Evolutionary conservation across 2,888 invertebrate species (phyloP).

Genomic region (Pristionchus mayeri): DNA sequence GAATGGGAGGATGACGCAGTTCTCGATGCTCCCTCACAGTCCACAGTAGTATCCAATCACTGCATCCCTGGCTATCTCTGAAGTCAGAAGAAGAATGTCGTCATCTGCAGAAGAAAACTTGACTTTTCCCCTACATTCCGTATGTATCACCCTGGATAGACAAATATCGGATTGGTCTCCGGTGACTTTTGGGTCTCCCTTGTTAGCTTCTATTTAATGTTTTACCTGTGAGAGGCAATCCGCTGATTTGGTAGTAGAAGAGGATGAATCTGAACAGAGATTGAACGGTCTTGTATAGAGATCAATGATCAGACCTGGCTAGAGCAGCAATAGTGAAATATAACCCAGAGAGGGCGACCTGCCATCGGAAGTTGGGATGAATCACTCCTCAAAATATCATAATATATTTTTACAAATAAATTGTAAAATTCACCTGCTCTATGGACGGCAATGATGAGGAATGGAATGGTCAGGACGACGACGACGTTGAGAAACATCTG

Average conservation of each 20-base stretch:
- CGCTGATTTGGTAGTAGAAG: slow-evolving; percentile 26
- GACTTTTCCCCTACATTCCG: too few species aligned
- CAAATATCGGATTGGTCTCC: too few species aligned
- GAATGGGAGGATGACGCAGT: not conserved
- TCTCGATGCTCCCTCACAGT: not conserved
- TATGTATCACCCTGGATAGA: too few species aligned
- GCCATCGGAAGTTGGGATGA: slow-evolving; percentile 23
- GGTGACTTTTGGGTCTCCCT: too few species aligned
- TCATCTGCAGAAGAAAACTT: not conserved
- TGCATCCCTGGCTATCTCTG: not conserved
- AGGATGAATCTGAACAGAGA: not conserved
- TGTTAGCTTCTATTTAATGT: not conserved
- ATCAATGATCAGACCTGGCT: not conserved
- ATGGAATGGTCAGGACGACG: slow-evolving; percentile 9
- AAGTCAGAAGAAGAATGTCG: not conserved
- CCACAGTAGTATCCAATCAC: slow-evolving; percentile 1
- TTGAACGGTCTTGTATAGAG: not conserved
- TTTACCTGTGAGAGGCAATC: slow-evolving; percentile 20
- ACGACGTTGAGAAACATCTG: not conserved
- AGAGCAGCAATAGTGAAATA: not conserved
- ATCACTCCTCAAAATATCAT: not conserved
- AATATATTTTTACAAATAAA: not conserved
- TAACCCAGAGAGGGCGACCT: not conserved
- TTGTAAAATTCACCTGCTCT: not conserved
- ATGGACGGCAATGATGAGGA: slow-evolving; percentile 1